Base-by-base conservation (phyloP, 2,113 vertebrate species). In the Pelmatolapia mariae region DNA sequence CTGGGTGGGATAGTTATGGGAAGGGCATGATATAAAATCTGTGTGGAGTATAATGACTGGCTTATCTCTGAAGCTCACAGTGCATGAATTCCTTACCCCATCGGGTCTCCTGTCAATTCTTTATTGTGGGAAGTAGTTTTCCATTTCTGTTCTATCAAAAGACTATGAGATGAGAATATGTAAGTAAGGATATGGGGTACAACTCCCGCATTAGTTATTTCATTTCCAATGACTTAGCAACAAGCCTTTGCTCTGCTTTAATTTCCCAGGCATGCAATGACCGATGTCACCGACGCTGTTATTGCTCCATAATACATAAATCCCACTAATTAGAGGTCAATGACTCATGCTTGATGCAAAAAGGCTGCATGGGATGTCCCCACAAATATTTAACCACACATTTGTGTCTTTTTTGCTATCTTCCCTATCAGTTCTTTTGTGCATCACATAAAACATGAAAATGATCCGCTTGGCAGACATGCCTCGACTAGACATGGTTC, bases 241-340 rank as follows among this genome's bases (percentile, higher is more conserved):
- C 54, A 82, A 86, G 61, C 57, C 66, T 50, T 71, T 85, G 57
- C 80, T 83, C 57, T 1, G 4, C 86, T 87, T 53, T 86, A 61
- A 86, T 92, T 88, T 89, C 87, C 81, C 10, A 82, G 31, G 59
- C 81, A 53, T 71, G 26, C 71, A 81, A 68, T 87, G 86, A 90
- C 89, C 76, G 33, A 68, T 80, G 90, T 92, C 87, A 81, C 7
- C n/a, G 52, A 24, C 61, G 63, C 81, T 12, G n/a, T 83, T 47
- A 57, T 81, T 89, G 53, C 87, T 89, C 91, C 85, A 82, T 80
- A 63, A 93, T 88, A 90, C 92, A 91, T 91, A 89, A 91, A 95
- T 93, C 86, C 83, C 66, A 83, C 84, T 94, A 93, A 93, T 94
- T 93, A 91, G 82, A 87, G 87, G 89, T 94, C 90, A 93, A 87